These are phyloP conservation scores for Tetraneura akinire DNA, from an alignment of 1,140 invertebrate genomes.

Conservation along the genomic window DNA sequence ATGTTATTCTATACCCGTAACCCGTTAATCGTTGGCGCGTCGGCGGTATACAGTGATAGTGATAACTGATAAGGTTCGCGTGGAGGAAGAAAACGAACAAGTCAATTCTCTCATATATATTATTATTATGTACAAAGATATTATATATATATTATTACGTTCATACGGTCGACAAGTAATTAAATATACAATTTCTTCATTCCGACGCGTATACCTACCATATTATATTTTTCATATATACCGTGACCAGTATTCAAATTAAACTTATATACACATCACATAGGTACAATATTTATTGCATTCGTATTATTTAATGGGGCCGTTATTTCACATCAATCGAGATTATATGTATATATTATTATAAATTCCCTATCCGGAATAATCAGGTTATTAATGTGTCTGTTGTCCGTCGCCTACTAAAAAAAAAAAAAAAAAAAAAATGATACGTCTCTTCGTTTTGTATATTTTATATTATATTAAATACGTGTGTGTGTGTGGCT, in stretches of 20 bases:
- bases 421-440: neutral
- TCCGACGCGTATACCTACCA: too few species aligned
- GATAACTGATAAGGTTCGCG: too few species aligned
- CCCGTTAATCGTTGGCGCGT: neutral
- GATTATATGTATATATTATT: slow-evolving; percentile 7
- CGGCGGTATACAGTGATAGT: too few species aligned
- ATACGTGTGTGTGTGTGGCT: neutral
- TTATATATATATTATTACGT: neutral
- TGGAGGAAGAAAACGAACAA: too few species aligned
- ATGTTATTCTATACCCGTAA: neutral
- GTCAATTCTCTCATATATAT: slow-evolving; percentile 21
- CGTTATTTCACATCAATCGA: slow-evolving; percentile 6
- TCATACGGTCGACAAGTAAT: neutral
- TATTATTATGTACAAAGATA: neutral
- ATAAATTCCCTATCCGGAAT: neutral
- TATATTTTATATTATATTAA: neutral
- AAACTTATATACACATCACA: neutral
- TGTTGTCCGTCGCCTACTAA: neutral
- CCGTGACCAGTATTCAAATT: slow-evolving; percentile 31
- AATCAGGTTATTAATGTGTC: slow-evolving; percentile 14
- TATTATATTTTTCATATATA: neutral
- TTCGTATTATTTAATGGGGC: slow-evolving; percentile 19
- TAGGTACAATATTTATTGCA: slow-evolving; percentile 1
- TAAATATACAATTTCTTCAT: neutral
- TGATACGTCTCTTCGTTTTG: neutral